A percentile compares a stretch with the other conserved stretches of the same genome.
Evolutionary conservation across 2,113 vertebrate genomes (phyloP).

Genomic region (Chiloscyllium plagiosum): DNA sequence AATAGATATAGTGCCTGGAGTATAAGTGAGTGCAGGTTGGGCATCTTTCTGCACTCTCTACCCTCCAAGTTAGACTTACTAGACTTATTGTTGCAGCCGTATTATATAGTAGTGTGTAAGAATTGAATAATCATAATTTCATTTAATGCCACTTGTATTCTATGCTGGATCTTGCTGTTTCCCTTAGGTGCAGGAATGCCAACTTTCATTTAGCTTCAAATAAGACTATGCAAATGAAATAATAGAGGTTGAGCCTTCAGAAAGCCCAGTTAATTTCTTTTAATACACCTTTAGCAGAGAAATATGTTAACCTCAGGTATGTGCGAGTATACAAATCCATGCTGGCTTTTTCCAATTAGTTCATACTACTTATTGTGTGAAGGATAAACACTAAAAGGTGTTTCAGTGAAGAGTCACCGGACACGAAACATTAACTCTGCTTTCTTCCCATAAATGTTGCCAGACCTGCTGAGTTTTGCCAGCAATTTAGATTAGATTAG

Average conservation of each 20-base stretch:
- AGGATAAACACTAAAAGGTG: neutral
- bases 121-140: neutral
- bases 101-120: neutral
- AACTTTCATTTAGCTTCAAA: neutral
- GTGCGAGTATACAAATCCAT: neutral
- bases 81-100: neutral
- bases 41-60: neutral
- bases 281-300: neutral
- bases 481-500: too few species aligned
- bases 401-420: too few species aligned
- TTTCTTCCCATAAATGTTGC: too few species aligned
- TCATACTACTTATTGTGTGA: neutral
- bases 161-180: neutral
- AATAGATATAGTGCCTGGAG: neutral
- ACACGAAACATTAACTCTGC: too few species aligned
- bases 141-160: neutral
- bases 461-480: too few species aligned
- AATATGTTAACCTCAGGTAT: neutral
- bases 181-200: neutral
- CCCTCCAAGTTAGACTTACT: too few species aligned
- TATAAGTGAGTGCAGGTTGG: neutral
- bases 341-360: neutral
- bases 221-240: neutral
- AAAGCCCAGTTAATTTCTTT: neutral
- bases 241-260: neutral